Conservation (phyloP, 1,140 invertebrate species). For the Tenebrio molitor region DNA sequence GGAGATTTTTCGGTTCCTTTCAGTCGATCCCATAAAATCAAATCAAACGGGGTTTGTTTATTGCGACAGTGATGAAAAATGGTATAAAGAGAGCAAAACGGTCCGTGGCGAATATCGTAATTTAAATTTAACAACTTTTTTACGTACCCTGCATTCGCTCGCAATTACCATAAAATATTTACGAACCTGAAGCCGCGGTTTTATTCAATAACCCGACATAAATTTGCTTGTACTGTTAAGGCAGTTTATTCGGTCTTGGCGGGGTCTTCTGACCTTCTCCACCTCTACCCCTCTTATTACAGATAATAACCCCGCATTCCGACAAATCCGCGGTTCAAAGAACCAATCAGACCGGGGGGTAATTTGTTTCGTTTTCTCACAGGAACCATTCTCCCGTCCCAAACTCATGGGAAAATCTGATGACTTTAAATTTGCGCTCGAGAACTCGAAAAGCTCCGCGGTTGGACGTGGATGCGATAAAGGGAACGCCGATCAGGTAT, state of each 20-base stretch:
- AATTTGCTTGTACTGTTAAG: not conserved
- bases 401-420: slow-evolving; percentile 35
- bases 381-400: slow-evolving; percentile 28
- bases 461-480: not conserved
- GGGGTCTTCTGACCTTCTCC: not conserved
- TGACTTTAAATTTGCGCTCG: not conserved
- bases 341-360: slow-evolving; percentile 13
- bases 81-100: slow-evolving; percentile 1
- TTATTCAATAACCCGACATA: slow-evolving; percentile 17
- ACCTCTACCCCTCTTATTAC: not conserved
- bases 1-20: not conserved
- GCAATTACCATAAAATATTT: slow-evolving; percentile 41
- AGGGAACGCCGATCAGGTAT: not conserved
- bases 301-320: slow-evolving; percentile 26
- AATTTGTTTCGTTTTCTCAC: slow-evolving; percentile 35
- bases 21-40: not conserved
- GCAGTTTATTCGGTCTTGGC: not conserved
- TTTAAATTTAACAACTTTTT: slow-evolving; percentile 22
- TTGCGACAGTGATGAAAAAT: not conserved
- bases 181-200: slow-evolving; percentile 12
- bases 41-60: slow-evolving; percentile 5
- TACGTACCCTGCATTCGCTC: not conserved
- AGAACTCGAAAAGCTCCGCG: not conserved
- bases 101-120: slow-evolving; percentile 18
- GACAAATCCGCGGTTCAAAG: not conserved